These are phyloP conservation scores for Mus caroli DNA, from an alignment of 2,797 vertebrate genomes.

Conservation along the genomic window DNA sequence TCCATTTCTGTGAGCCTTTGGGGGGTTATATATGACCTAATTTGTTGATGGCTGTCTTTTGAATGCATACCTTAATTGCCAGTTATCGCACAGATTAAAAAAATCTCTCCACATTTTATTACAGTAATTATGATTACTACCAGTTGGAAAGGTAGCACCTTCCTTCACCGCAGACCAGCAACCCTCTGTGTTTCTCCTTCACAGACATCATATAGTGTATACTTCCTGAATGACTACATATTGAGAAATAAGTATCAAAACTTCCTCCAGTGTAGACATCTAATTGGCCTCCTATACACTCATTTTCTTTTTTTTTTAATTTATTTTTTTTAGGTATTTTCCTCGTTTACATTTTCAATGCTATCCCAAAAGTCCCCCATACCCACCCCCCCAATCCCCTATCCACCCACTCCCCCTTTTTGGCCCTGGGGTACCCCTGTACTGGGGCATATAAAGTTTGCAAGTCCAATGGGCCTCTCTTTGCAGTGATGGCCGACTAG, in stretches of 20 bases:
- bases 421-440: no score
- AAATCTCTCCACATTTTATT: not conserved
- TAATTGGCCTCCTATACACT: slow-evolving; percentile 33
- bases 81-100: slow-evolving; percentile 19
- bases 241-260: slow-evolving; percentile 67
- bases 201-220: slow-evolving; percentile 28
- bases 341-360: no score
- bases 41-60: slow-evolving; percentile 10
- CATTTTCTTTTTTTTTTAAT: slow-evolving; percentile 68
- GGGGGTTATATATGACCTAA: not conserved
- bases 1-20: not conserved
- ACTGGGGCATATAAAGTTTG: no score
- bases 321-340: no score
- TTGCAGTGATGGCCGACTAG: no score
- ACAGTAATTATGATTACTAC: slow-evolving; percentile 57
- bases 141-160: slow-evolving; percentile 21
- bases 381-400: no score
- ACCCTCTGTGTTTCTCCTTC: slow-evolving; percentile 51
- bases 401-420: no score
- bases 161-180: slow-evolving; percentile 52
- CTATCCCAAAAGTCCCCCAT: no score
- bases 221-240: slow-evolving; percentile 20
- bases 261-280: slow-evolving; percentile 60
- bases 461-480: no score
- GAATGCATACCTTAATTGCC: slow-evolving; percentile 55